Conservation (phyloP, 2,888 invertebrate genomes). For the Eutolmus rufibarbis region DNA sequence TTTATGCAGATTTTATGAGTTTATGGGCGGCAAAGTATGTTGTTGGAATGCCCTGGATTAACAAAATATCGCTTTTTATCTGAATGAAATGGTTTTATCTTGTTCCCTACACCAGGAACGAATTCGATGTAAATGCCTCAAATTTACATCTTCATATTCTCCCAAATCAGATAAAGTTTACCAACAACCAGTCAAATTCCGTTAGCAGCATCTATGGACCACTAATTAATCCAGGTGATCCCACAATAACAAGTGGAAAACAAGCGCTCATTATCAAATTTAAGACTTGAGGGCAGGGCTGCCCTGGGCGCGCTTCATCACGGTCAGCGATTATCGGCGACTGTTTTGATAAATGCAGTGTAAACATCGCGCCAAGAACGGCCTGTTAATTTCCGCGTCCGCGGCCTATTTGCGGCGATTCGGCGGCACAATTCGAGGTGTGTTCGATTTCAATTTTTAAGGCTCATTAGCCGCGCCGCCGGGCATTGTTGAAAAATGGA, state of each 20-base stretch:
- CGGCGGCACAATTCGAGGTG: conserved; percentile 11
- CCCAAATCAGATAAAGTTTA: not conserved
- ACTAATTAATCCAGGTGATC: not conserved
- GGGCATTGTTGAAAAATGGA: conserved; percentile 7
- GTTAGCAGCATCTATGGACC: not conserved
- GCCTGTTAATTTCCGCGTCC: conserved; percentile 12
- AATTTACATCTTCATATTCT: not conserved
- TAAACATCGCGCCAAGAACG: not conserved
- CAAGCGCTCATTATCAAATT: not conserved
- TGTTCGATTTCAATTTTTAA: conserved; percentile 3
- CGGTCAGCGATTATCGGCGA: not conserved
- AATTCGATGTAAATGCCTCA: not conserved
- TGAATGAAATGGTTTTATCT: not conserved
- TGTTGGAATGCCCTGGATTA: not conserved
- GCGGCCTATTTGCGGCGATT: not conserved
- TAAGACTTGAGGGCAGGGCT: not conserved
- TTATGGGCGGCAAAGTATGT: not conserved
- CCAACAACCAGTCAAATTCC: not conserved
- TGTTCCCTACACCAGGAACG: not conserved
- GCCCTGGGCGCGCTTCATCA: not conserved
- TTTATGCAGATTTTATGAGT: not conserved
- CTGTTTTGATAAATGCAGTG: not conserved
- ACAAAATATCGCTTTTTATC: not conserved
- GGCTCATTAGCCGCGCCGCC: not conserved
- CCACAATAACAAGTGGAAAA: not conserved